These are phyloP conservation scores for Ellobium chinense DNA, from an alignment of 2,888 invertebrate species.

Conservation along the genomic window DNA sequence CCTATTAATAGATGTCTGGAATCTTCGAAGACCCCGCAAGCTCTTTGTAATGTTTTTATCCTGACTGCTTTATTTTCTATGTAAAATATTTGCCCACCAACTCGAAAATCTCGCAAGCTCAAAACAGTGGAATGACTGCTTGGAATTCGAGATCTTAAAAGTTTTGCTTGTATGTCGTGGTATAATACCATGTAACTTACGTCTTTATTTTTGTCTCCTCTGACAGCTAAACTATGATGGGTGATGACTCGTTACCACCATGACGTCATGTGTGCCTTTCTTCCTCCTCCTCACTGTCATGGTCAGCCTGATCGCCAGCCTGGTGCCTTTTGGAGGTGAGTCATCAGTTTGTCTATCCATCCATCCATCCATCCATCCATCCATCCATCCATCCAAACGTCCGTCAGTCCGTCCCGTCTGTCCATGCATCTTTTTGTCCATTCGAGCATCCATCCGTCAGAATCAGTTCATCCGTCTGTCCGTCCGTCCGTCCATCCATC, in stretches of 20 bases:
- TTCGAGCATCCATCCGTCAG: background rate
- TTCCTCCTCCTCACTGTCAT: conserved; percentile 4
- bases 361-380: background rate
- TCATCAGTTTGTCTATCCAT: background rate
- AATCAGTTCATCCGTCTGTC: background rate
- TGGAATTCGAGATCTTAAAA: no score
- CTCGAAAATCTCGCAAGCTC: no score
- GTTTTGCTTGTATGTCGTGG: no score
- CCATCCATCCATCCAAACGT: background rate
- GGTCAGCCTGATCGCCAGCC: background rate
- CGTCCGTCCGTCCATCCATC: background rate
- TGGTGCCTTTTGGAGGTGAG: conserved; percentile 39
- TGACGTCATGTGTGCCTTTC: conserved; percentile 39
- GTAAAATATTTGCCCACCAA: no score
- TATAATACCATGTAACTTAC: no score
- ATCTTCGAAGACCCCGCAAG: no score
- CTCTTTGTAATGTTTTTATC: no score
- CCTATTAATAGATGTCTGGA: no score
- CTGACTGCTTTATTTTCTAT: no score
- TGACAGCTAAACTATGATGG: conserved; percentile 39
- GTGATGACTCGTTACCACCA: conserved; percentile 43
- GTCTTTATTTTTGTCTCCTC: background rate
- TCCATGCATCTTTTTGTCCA: background rate
- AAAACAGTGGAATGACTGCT: no score
- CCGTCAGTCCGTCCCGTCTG: background rate